Evolutionary conservation across 2,113 vertebrate species (phyloP).

Genomic region (Micronycteris hirsuta): DNA sequence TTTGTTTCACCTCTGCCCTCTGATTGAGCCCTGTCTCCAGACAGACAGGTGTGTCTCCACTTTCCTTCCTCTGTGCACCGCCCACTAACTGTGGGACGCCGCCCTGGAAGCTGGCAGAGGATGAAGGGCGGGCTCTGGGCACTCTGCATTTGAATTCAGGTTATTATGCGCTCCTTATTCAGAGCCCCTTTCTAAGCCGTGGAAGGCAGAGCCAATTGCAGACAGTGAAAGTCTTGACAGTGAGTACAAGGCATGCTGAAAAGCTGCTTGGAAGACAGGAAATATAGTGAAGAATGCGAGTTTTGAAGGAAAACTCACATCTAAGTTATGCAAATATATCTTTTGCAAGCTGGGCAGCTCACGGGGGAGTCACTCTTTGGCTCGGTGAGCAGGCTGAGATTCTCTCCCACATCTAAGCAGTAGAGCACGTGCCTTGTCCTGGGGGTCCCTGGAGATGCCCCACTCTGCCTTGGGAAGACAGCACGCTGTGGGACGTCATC

Average conservation of each 20-base stretch:
- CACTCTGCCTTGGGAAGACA: background rate
- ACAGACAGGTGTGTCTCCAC: background rate
- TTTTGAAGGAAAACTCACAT: background rate
- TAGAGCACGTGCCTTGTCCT: accelerated
- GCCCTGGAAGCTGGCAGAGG: conserved; percentile 24
- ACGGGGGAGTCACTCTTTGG: background rate
- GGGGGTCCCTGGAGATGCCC: background rate
- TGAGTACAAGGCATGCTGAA: background rate
- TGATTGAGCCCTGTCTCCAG: background rate
- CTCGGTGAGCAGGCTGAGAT: background rate
- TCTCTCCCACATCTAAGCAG: accelerated
- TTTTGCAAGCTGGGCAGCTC: background rate
- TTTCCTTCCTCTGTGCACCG: background rate
- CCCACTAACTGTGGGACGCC: background rate
- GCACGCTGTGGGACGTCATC: background rate
- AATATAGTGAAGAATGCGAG: background rate
- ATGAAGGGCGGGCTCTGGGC: background rate
- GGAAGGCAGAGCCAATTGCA: background rate
- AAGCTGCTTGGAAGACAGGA: conserved; percentile 39
- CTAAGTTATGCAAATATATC: background rate
- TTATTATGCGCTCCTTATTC: background rate
- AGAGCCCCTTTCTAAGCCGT: background rate
- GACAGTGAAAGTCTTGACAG: background rate
- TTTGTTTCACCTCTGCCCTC: background rate
- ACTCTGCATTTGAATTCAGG: background rate